phyloP scores from a whole-genome alignment of 2,888 invertebrate genomes.

The Phrixothrix hirtus region DNA sequence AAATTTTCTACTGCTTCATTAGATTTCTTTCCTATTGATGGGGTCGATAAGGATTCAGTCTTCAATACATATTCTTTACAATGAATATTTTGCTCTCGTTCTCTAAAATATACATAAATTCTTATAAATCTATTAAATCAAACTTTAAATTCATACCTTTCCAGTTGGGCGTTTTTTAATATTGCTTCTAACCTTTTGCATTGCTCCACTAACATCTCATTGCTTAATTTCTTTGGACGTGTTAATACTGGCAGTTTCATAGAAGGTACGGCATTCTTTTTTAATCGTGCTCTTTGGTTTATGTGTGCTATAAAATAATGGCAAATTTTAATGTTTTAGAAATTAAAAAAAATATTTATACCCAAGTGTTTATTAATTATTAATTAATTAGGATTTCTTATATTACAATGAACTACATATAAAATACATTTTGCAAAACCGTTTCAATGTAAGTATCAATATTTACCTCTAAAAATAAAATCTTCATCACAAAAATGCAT shows the following conservation, averaged over 20 bases:
- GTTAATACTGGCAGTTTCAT: neutral
- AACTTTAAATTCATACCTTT: too few relatives aligned
- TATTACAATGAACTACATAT: neutral
- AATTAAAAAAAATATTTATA: neutral
- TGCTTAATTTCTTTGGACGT: too few relatives aligned
- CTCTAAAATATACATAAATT: too few relatives aligned
- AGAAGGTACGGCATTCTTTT: conserved; percentile 1
- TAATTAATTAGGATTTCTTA: too few relatives aligned
- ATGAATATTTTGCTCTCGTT: too few relatives aligned
- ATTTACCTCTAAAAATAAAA: conserved; percentile 2
- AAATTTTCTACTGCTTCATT: conserved; percentile 1
- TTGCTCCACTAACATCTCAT: conserved; percentile 2
- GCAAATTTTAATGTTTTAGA: too few relatives aligned
- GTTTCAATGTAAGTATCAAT: neutral
- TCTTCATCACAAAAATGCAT: neutral
- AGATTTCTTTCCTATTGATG: conserved; percentile 1
- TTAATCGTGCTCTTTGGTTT: neutral
- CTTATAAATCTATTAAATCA: too few relatives aligned
- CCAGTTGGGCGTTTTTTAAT: too few relatives aligned
- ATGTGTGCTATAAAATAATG: too few relatives aligned
- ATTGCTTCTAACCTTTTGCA: neutral
- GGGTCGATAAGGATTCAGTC: neutral
- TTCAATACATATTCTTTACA: conserved; percentile 1
- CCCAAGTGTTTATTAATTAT: too few relatives aligned
- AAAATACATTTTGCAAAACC: neutral